phyloP scores from a whole-genome alignment of 2,888 invertebrate genomes.

The Leptinotarsa juncta region DNA sequence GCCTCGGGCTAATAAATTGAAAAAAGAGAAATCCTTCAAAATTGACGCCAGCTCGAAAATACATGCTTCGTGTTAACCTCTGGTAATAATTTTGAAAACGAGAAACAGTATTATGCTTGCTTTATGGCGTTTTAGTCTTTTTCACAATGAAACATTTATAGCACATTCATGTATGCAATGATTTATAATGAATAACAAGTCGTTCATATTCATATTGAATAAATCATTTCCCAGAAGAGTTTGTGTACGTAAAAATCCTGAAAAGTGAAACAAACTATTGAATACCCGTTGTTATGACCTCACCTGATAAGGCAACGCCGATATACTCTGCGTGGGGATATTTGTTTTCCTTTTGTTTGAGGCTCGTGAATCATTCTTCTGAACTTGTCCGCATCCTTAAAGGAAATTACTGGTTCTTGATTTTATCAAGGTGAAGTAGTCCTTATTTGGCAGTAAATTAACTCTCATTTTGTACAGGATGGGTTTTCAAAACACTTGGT shows the following conservation, averaged over 20 bases:
- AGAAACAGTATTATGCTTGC: too few relatives aligned
- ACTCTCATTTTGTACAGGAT: neutral
- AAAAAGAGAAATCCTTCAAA: too few relatives aligned
- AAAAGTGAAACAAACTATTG: conserved; percentile 7
- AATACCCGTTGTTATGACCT: conserved; percentile 10
- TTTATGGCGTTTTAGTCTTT: too few relatives aligned
- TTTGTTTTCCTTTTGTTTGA: conserved; percentile 16
- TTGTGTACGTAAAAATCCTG: neutral
- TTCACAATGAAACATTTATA: too few relatives aligned
- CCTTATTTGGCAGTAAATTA: conserved; percentile 5
- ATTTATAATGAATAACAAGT: neutral
- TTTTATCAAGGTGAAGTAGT: neutral
- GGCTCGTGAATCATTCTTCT: conserved; percentile 6
- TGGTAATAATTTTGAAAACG: too few relatives aligned
- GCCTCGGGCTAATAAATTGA: too few relatives aligned
- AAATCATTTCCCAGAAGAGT: conserved; percentile 8
- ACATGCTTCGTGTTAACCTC: too few relatives aligned
- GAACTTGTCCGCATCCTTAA: neutral
- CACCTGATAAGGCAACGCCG: conserved; percentile 10
- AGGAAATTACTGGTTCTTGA: conserved; percentile 3
- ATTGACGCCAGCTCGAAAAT: too few relatives aligned
- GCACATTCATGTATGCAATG: neutral
- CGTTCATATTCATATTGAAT: neutral
- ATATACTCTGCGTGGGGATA: neutral
- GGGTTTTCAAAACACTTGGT: neutral